These are phyloP conservation scores for Apamea sordens DNA, from an alignment of 2,888 invertebrate species.

Conservation along the genomic window DNA sequence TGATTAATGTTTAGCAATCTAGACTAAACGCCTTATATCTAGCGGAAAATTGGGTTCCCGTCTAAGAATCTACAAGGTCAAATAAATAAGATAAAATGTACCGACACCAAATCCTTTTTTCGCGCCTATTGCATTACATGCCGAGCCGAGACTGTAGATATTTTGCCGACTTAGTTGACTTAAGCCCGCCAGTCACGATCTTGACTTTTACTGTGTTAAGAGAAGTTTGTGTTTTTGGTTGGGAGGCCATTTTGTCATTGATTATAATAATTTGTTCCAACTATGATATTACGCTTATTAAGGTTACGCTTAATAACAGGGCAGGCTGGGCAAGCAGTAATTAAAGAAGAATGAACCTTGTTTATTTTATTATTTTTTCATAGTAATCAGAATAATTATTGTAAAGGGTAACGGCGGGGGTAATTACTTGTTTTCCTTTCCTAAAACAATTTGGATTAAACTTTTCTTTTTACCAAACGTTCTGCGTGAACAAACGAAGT, in stretches of 20 bases:
- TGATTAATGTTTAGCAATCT: slow-evolving; percentile 26
- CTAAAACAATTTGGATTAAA: background rate
- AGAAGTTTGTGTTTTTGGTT: slow-evolving; percentile 8
- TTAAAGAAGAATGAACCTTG: background rate
- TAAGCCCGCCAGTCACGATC: slow-evolving; percentile 16
- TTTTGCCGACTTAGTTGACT: slow-evolving; percentile 43
- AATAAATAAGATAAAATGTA: slow-evolving; percentile 47
- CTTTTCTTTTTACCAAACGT: slow-evolving; percentile 1
- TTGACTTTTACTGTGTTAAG: slow-evolving; percentile 25
- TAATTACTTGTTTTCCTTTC: background rate
- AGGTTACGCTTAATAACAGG: background rate
- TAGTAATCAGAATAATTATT: background rate
- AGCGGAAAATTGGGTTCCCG: slow-evolving; percentile 34
- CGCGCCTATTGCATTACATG: slow-evolving; percentile 50
- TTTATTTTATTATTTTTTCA: background rate
- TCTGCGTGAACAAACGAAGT: background rate
- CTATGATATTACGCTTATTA: background rate
- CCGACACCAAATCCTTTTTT: slow-evolving; percentile 34
- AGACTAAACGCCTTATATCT: slow-evolving; percentile 27
- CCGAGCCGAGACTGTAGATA: slow-evolving; percentile 32
- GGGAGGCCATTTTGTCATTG: background rate
- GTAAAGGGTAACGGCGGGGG: background rate
- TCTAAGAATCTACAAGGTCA: slow-evolving; percentile 33
- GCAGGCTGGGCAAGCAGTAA: background rate
- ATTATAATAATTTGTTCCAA: background rate